Evolutionary conservation across 2,888 invertebrate genomes (phyloP).

Genomic region (Chrysolina americana): DNA sequence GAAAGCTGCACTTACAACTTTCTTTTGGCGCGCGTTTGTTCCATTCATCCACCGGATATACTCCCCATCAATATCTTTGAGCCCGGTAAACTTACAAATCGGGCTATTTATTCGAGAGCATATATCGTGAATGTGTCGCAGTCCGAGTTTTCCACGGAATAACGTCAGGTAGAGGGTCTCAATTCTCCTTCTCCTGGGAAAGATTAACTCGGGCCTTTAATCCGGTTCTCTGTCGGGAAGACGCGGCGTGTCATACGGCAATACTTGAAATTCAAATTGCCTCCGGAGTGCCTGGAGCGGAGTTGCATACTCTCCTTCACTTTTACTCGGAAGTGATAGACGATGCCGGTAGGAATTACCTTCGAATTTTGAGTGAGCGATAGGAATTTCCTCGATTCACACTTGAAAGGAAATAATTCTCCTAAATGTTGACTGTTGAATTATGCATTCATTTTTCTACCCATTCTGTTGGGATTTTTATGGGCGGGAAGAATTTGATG

Average conservation of each 20-base stretch:
- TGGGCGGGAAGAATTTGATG: no score
- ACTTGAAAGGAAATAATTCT: no score
- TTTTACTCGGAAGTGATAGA: neutral
- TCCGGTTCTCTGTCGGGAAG: neutral
- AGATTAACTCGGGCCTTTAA: slow-evolving; percentile 20
- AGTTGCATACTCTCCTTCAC: neutral
- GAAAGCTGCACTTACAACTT: no score
- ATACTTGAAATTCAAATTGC: slow-evolving; percentile 20
- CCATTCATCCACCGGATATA: neutral
- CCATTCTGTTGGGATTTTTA: no score
- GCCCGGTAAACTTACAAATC: slow-evolving; percentile 9
- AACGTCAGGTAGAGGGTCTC: slow-evolving; percentile 3
- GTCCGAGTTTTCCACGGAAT: neutral
- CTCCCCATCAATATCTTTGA: neutral
- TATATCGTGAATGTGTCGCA: slow-evolving; percentile 1
- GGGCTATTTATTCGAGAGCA: slow-evolving; percentile 14
- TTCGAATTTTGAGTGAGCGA: no score
- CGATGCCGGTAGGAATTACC: neutral
- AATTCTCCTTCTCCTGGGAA: slow-evolving; percentile 11
- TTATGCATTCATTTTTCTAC: no score
- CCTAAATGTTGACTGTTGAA: no score
- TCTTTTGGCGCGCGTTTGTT: no score
- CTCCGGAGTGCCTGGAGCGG: neutral
- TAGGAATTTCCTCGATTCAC: no score
- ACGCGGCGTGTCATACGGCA: slow-evolving; percentile 3